Base-by-base conservation (phyloP, 2,113 vertebrate species). In the Planiliza haematocheilus region DNA sequence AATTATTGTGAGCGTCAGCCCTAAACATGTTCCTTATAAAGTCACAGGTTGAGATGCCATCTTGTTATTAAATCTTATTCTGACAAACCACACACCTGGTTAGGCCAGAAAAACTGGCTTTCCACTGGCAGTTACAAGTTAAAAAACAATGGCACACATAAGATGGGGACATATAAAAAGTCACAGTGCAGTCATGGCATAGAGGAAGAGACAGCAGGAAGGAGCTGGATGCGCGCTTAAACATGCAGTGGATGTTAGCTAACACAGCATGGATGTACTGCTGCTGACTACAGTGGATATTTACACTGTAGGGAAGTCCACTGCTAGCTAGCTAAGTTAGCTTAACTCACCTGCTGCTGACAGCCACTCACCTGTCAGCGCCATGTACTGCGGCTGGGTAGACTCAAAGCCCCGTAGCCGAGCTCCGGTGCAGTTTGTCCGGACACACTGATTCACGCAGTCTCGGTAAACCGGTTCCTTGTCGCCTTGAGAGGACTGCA, bases 391-490 rank as follows among this genome's bases (percentile, higher is more conserved):
- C 70, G 97, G 96, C 87, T 98, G 97, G 13, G 82, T 81, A 21
- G 95, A 95, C 82, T 96, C 94, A 89, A 97, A 99, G 77, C 95
- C 92, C 57, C 90, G 89, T 34, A 98, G 93, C 14, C 94, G 94
- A 30, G 86, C 88, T 48, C 96, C 97, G 0, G 96, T 97, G 89
- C 97, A 99, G 93, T 99, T 97, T 62, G 93, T 94, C 72, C 93
- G 94, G 74, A 97, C 95, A 83, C 97, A 98, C 1, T 85, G 90
- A 70, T 94, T 87, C 76, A 98, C 93, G 83, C 97, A 99, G 77
- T 98, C 95, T 13, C 95, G 95, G 90, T 99, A 99, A 20, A 97
- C 91, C 13, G 97, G 97, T 77, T 99, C 97, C 78, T 97, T 96
- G 82, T 98, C 97, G 14, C 97, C 97, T 63, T 95, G 96, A 10